A percentile compares a stretch with the other conserved stretches of the same genome.
Conservation (phyloP, 2,797 vertebrate species). For the Rallus crepitans region DNA sequence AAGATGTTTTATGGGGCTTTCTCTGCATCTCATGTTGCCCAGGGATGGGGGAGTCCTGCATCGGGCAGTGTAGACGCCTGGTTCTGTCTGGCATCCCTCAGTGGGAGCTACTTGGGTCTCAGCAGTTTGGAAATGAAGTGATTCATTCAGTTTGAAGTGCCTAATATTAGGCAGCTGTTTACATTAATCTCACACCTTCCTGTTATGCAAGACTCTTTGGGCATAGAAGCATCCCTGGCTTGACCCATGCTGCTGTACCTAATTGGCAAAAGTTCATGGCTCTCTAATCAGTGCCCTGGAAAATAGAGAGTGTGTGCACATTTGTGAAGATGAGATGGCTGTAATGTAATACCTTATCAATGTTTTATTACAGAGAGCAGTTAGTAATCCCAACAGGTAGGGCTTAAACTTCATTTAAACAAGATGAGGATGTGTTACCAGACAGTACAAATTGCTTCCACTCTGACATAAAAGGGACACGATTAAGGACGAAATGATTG, state of each 20-base stretch:
- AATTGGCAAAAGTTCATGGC: background rate
- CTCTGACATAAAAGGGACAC: background rate
- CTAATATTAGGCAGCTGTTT: background rate
- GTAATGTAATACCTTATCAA: background rate
- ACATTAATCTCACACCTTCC: background rate
- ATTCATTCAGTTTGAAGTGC: background rate
- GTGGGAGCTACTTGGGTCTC: background rate
- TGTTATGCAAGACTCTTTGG: background rate
- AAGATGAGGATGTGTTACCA: background rate
- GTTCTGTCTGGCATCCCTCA: background rate
- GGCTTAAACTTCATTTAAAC: conserved; percentile 15
- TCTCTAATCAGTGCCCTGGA: background rate
- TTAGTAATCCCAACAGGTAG: conserved; percentile 41
- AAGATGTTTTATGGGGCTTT: conserved; percentile 6
- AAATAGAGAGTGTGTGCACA: background rate
- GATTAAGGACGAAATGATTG: background rate
- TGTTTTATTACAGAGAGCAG: conserved; percentile 19
- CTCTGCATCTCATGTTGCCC: background rate
- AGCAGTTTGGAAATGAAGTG: background rate
- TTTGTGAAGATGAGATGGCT: background rate
- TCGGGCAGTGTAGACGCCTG: background rate
- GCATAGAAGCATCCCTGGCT: background rate
- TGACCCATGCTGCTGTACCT: background rate
- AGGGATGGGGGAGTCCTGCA: background rate
- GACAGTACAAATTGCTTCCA: background rate